Evolutionary conservation across 2,888 invertebrate species (phyloP).

Genomic region (Microctonus aethiopoides): DNA sequence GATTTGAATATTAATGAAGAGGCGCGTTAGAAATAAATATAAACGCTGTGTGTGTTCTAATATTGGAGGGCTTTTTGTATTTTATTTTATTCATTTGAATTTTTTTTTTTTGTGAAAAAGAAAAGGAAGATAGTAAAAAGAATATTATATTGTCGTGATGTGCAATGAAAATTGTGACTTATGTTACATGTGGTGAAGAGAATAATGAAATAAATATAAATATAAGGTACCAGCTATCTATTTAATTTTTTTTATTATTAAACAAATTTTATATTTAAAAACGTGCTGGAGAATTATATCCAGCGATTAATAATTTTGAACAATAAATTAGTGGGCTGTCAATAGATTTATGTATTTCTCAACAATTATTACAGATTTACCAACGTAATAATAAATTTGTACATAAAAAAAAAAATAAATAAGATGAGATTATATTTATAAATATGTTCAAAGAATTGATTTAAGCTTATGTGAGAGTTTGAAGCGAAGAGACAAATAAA

Average conservation of each 20-base stretch:
- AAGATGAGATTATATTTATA: too few species aligned
- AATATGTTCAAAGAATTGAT: too few species aligned
- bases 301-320: neutral
- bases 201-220: neutral
- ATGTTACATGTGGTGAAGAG: neutral
- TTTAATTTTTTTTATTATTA: neutral
- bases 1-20: neutral
- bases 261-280: neutral
- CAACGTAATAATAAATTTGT: too few species aligned
- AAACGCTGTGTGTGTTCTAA: neutral
- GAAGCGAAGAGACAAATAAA: neutral
- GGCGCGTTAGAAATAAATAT: neutral
- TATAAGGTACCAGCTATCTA: too few species aligned
- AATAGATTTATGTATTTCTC: too few species aligned
- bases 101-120: neutral
- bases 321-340: too few species aligned
- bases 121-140: neutral
- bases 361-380: too few species aligned
- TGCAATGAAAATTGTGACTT: slow-evolving; percentile 1
- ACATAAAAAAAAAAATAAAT: too few species aligned
- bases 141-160: slow-evolving; percentile 11
- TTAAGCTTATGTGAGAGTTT: too few species aligned
- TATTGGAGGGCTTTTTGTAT: neutral
- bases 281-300: neutral
- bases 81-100: neutral